Conservation (phyloP, 2,113 vertebrate genomes). For the Parotia lawesii region DNA sequence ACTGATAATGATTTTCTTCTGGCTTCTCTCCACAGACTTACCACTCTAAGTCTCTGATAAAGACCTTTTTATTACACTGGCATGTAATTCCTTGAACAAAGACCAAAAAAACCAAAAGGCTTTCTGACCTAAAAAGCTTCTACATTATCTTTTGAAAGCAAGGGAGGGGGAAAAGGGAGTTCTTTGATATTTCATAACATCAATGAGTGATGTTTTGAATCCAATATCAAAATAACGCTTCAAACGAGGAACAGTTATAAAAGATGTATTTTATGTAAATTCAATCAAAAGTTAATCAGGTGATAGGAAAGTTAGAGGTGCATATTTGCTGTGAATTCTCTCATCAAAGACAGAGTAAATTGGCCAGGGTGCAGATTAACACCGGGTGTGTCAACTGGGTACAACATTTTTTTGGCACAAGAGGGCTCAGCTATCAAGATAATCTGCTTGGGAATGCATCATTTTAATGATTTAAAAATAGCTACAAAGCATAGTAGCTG, state of each 20-base stretch:
- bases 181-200: not conserved
- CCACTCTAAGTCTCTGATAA: not conserved
- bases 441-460: not conserved
- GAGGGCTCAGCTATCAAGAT: not conserved
- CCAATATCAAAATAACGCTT: not conserved
- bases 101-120: not conserved
- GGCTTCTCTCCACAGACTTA: not conserved
- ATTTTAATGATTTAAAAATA: not conserved
- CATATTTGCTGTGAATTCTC: not conserved
- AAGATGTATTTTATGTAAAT: not conserved
- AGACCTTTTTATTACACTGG: not conserved
- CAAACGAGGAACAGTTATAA: not conserved
- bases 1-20: not conserved
- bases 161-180: not conserved
- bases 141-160: not conserved
- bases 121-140: not conserved
- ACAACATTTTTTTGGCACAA: not conserved
- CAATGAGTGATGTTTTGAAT: not conserved
- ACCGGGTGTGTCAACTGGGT: not conserved
- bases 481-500: not conserved
- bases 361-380: not conserved
- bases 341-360: not conserved
- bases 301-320: not conserved
- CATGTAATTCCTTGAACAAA: conserved; percentile 15
- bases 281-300: not conserved